Base-by-base conservation (phyloP, 1,140 invertebrate genomes). In the Trachymyrmex septentrionalis region DNA sequence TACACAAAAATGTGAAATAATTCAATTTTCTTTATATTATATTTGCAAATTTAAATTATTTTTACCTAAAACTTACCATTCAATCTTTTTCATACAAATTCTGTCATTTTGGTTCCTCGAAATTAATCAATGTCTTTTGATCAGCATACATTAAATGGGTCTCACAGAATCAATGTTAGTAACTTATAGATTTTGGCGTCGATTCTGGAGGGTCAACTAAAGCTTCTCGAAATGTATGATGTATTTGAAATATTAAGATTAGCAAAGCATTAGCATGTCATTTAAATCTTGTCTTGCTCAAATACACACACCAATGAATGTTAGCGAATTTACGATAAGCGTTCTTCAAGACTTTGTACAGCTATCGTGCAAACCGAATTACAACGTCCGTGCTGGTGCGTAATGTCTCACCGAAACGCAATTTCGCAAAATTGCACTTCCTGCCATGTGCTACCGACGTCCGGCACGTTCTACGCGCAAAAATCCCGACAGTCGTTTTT, bases 391-490 rank as follows among this genome's bases (percentile, higher is more conserved):
- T 61, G 24, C 44, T 59, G 61, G 16, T 27, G 24, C 38, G 38
- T 3, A 50, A 50, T 10, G 57, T 63, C 38, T 80, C 55, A n/a
- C 77, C 63, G 77, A 69, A 48, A 55, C n/a, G 48, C 55, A 55
- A 80, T 80, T 69, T 69, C 63, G 63, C 53, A 38, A 80, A 80
- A 80, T 80, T 67, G 77, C 30, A 55, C 48, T 80, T 80, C 77
- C 76, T 53, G 63, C 27, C 77, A 67, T 38, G 76, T 66, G 76
- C 21, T n/a, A 21, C 3, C 14, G 38, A 67, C 3, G 10, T 61
- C 12, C 21, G 27, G 30, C 63, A n/a, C n/a, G 6, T 66, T 44
- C 44, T 53, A 69, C 77, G 30, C 67, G 9, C 30, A 21, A 64
- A 30, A 10, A 16, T 10, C 16, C n/a, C 24, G 38, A 44, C 1